These are phyloP conservation scores for Eclectus roratus DNA, from an alignment of 2,113 vertebrate species.

Conservation along the genomic window DNA sequence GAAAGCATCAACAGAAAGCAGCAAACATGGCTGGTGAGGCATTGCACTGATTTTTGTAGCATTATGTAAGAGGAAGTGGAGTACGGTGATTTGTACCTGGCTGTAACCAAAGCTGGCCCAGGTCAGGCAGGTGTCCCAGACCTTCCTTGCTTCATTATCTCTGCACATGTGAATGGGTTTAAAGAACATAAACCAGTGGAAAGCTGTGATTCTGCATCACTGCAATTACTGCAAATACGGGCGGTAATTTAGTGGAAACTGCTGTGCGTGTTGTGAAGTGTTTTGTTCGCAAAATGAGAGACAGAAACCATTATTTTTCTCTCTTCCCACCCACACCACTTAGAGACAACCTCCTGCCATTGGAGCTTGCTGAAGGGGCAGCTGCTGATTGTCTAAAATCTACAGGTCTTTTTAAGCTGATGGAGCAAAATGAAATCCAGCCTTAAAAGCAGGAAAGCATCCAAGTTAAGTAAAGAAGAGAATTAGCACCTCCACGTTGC, in stretches of 20 bases:
- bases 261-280: not conserved
- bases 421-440: not conserved
- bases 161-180: accelerated
- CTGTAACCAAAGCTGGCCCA: not conserved
- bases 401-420: not conserved
- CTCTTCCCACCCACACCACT: not conserved
- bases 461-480: not conserved
- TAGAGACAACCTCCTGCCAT: not conserved
- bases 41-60: accelerated
- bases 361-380: not conserved
- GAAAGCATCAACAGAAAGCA: not conserved
- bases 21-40: accelerated
- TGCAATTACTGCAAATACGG: not conserved
- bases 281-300: not conserved
- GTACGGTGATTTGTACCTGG: accelerated
- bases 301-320: not conserved
- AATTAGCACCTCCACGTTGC: not conserved
- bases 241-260: not conserved
- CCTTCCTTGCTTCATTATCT: accelerated
- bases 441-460: not conserved
- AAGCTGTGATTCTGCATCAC: not conserved
- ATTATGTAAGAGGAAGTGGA: accelerated
- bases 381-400: not conserved
- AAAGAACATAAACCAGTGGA: accelerated
- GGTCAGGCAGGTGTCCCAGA: not conserved